Conservation (phyloP, 2,888 invertebrate genomes). For the Lamproptera curius region DNA sequence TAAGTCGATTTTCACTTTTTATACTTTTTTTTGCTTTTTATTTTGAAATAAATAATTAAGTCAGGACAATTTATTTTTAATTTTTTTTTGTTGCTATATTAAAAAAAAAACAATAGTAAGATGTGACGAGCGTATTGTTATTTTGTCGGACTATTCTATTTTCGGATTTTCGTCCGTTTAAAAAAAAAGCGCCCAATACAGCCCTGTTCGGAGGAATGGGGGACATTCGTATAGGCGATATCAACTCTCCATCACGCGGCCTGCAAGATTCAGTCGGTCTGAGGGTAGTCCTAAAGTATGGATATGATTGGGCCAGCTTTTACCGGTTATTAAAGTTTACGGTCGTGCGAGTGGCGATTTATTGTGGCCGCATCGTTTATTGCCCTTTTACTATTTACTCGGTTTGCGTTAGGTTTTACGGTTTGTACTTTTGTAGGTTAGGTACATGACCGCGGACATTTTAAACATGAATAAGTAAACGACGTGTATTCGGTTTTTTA, state of each 20-base stretch:
- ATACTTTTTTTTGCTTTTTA: background rate
- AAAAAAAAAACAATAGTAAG: too few relatives aligned
- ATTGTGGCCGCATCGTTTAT: slow-evolving; percentile 29
- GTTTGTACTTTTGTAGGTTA: slow-evolving; percentile 3
- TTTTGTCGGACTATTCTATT: too few relatives aligned
- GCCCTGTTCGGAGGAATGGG: slow-evolving; percentile 32
- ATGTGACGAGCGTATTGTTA: too few relatives aligned
- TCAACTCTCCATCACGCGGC: slow-evolving; percentile 22
- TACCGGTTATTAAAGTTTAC: slow-evolving; percentile 22
- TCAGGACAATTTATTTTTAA: too few relatives aligned
- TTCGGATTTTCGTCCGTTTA: too few relatives aligned
- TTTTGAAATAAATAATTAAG: too few relatives aligned
- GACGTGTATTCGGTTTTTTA: too few relatives aligned
- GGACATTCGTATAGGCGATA: slow-evolving; percentile 45
- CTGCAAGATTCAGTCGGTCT: slow-evolving; percentile 40
- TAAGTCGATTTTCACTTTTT: background rate
- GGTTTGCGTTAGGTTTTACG: slow-evolving; percentile 10
- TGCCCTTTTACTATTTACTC: slow-evolving; percentile 28
- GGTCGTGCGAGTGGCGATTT: slow-evolving; percentile 25
- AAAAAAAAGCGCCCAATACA: too few relatives aligned
- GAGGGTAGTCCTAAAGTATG: slow-evolving; percentile 38
- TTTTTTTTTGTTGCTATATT: too few relatives aligned
- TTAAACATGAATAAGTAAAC: too few relatives aligned
- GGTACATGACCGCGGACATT: background rate
- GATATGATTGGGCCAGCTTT: slow-evolving; percentile 44